These are phyloP conservation scores for Syrphus vitripennis DNA, from an alignment of 2,888 invertebrate species.

Conservation along the genomic window DNA sequence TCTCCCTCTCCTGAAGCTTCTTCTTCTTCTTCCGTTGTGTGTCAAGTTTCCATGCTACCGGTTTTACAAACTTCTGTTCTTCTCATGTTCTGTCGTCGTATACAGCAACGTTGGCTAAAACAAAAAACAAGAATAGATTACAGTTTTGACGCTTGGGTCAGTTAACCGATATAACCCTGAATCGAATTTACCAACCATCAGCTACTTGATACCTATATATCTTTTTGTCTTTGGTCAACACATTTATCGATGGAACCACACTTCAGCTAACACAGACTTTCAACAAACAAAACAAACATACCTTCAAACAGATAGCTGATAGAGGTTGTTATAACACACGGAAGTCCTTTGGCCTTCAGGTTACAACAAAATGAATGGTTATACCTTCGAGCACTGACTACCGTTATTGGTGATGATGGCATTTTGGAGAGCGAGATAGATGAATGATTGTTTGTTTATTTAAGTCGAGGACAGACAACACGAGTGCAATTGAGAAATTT, in stretches of 20 bases:
- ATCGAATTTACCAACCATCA: not conserved
- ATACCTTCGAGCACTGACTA: not conserved
- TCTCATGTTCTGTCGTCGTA: not conserved
- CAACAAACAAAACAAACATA: not conserved
- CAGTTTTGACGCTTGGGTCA: conserved; percentile 34
- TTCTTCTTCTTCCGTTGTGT: conserved; percentile 43
- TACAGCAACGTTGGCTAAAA: not conserved
- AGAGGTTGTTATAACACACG: not conserved
- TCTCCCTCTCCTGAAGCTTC: not conserved
- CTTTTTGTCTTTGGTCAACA: conserved; percentile 45
- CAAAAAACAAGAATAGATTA: conserved; percentile 25
- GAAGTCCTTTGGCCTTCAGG: conserved; percentile 29
- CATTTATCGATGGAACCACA: conserved; percentile 62
- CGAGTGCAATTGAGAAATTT: conserved; percentile 1
- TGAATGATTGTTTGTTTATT: conserved; percentile 24
- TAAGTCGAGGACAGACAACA: not conserved
- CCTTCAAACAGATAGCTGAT: not conserved
- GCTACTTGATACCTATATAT: conserved; percentile 56
- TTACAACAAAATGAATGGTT: conserved; percentile 14
- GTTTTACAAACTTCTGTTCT: not conserved
- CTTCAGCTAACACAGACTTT: conserved; percentile 60
- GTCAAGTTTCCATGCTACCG: conserved; percentile 39
- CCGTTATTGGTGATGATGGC: not conserved
- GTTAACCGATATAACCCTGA: not conserved
- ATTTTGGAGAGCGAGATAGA: conserved; percentile 17